phyloP scores from a whole-genome alignment of 2,113 vertebrate species.

The Archilochus colubris region DNA sequence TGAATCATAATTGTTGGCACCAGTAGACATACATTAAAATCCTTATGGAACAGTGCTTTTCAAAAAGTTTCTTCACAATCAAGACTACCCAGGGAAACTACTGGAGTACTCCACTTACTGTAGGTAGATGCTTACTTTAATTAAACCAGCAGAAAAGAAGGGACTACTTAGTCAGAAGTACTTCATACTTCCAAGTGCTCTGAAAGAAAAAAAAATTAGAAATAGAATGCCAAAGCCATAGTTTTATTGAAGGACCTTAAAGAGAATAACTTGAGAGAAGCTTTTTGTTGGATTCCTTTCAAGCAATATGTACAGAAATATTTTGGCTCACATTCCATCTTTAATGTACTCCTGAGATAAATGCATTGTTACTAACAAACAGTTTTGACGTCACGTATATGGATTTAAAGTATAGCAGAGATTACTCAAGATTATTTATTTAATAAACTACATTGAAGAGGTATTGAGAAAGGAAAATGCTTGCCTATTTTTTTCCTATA shows the following conservation, averaged over 20 bases:
- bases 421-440: background rate
- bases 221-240: background rate
- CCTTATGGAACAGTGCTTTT: slow-evolving; percentile 37
- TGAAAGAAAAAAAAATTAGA: background rate
- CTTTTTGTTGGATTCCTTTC: background rate
- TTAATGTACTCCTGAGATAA: background rate
- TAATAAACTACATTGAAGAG: background rate
- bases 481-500: background rate
- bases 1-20: slow-evolving; percentile 50
- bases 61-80: slow-evolving; percentile 53
- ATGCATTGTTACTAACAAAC: background rate
- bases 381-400: background rate
- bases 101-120: background rate
- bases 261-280: background rate
- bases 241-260: background rate
- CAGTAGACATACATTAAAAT: background rate
- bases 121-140: slow-evolving; percentile 9
- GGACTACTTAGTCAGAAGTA: slow-evolving; percentile 2
- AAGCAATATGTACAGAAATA: background rate
- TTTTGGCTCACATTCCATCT: background rate
- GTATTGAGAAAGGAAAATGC: background rate
- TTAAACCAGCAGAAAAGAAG: background rate
- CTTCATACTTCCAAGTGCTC: background rate
- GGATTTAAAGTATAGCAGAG: background rate
- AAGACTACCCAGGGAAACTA: slow-evolving; percentile 35